These are phyloP conservation scores for Ornithorhynchus anatinus DNA, from an alignment of 2,113 vertebrate genomes.

Conservation along the genomic window DNA sequence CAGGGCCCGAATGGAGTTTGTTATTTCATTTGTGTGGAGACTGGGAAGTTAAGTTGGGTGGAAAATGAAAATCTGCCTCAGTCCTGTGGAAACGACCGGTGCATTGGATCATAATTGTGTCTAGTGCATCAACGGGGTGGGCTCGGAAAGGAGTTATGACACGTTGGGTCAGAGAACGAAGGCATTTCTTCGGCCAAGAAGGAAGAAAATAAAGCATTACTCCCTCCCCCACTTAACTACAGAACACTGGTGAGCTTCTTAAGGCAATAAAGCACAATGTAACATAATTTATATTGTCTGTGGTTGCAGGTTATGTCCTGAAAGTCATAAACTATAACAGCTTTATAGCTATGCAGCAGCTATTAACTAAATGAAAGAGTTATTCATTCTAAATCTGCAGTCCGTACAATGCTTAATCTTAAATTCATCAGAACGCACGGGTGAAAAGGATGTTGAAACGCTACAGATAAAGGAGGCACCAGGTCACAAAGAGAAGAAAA, in stretches of 20 bases:
- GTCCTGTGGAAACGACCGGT: neutral
- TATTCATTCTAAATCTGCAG: conserved; percentile 67
- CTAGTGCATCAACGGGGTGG: fast-evolving
- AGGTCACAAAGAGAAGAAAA: too few species aligned
- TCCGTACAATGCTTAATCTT: conserved; percentile 27
- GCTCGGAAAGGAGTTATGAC: fast-evolving
- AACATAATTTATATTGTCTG: conserved; percentile 71
- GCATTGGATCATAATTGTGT: neutral
- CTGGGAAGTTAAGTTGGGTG: neutral
- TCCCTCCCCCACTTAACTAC: neutral
- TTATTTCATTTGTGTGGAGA: neutral
- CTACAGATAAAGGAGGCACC: conserved; percentile 7
- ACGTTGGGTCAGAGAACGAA: neutral
- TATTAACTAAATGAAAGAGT: conserved; percentile 68
- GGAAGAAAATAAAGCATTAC: conserved; percentile 33
- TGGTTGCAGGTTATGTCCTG: conserved; percentile 69
- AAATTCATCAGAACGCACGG: conserved; percentile 52
- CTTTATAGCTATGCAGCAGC: conserved; percentile 65
- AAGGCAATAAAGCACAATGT: conserved; percentile 47
- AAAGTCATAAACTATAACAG: conserved; percentile 64
- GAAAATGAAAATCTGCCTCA: neutral
- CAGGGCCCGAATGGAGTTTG: conserved; percentile 4
- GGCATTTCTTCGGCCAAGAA: conserved; percentile 25
- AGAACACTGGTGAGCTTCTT: conserved; percentile 34
- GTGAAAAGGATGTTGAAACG: conserved; percentile 41